phyloP scores from a whole-genome alignment of 1,140 invertebrate species.

The Homalodisca vitripennis region DNA sequence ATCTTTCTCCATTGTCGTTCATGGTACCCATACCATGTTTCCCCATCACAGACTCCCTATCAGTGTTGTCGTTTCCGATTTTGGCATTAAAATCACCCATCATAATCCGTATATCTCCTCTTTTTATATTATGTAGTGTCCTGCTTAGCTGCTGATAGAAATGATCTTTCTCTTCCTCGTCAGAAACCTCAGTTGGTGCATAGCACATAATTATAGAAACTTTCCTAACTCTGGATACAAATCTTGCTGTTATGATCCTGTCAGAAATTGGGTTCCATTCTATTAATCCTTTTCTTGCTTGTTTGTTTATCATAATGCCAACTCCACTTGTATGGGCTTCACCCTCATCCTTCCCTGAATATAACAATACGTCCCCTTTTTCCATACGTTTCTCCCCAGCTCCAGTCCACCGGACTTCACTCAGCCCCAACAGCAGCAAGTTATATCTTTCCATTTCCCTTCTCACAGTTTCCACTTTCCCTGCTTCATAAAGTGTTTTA shows the following conservation, averaged over 20 bases:
- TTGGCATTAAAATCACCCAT: slow-evolving; percentile 32
- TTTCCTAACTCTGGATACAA: slow-evolving; percentile 29
- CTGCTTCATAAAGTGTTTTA: neutral
- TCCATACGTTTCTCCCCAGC: slow-evolving; percentile 18
- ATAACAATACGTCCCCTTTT: neutral
- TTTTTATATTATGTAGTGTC: slow-evolving; percentile 2
- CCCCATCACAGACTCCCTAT: slow-evolving; percentile 21
- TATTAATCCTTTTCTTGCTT: slow-evolving; percentile 10
- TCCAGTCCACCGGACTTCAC: slow-evolving; percentile 7
- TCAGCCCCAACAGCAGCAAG: neutral
- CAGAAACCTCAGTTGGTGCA: slow-evolving; percentile 23
- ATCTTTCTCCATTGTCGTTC: slow-evolving; percentile 30
- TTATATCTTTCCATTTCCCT: neutral
- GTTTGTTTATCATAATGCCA: neutral
- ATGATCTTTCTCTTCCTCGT: slow-evolving; percentile 5
- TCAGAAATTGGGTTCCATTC: slow-evolving; percentile 29
- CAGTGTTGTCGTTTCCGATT: slow-evolving; percentile 15
- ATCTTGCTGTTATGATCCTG: slow-evolving; percentile 30
- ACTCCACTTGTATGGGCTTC: neutral
- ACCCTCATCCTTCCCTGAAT: slow-evolving; percentile 24
- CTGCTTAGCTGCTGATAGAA: slow-evolving; percentile 14
- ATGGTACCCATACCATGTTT: slow-evolving; percentile 22
- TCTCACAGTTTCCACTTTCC: neutral
- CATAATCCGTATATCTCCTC: slow-evolving; percentile 31
- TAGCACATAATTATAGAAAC: slow-evolving; percentile 25